These are phyloP conservation scores for Eupithecia pulchellata DNA, from an alignment of 2,888 invertebrate genomes.

Conservation along the genomic window DNA sequence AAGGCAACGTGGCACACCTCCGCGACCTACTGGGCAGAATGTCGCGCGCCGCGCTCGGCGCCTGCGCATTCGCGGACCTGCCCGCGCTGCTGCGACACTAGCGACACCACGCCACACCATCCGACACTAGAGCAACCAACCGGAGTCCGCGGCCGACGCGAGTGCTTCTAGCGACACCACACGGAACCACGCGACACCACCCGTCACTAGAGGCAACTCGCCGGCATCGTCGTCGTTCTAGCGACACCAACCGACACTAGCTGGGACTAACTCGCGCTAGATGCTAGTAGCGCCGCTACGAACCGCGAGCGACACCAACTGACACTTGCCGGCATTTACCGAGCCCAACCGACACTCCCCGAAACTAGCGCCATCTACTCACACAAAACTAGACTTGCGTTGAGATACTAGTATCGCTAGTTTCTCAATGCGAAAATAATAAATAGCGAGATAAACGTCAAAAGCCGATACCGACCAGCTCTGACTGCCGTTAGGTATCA, in stretches of 20 bases:
- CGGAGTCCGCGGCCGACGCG: neutral
- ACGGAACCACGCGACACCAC: too few species aligned
- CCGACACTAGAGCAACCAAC: neutral
- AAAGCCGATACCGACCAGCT: neutral
- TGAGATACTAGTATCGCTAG: neutral
- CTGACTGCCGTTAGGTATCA: neutral
- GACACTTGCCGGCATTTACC: neutral
- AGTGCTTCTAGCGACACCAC: constrained; percentile 46
- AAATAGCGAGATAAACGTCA: neutral
- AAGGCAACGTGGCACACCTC: constrained; percentile 96
- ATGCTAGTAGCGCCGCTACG: neutral
- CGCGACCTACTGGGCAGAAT: constrained; percentile 95
- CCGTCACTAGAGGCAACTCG: too few species aligned
- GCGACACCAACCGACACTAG: constrained; percentile 44
- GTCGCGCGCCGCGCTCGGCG: constrained; percentile 95
- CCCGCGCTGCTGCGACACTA: constrained; percentile 92
- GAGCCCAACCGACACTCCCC: neutral
- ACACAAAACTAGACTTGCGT: neutral
- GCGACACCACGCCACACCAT: constrained; percentile 67
- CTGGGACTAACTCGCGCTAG: neutral
- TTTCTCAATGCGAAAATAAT: too few species aligned
- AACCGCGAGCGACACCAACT: neutral
- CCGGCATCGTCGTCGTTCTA: too few species aligned
- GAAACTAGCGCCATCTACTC: neutral
- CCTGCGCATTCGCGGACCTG: constrained; percentile 97